Percentiles rank a stretch among this genome's conserved stretches.
Conservation (phyloP, 2,888 invertebrate species). For the Heliconius erato region DNA sequence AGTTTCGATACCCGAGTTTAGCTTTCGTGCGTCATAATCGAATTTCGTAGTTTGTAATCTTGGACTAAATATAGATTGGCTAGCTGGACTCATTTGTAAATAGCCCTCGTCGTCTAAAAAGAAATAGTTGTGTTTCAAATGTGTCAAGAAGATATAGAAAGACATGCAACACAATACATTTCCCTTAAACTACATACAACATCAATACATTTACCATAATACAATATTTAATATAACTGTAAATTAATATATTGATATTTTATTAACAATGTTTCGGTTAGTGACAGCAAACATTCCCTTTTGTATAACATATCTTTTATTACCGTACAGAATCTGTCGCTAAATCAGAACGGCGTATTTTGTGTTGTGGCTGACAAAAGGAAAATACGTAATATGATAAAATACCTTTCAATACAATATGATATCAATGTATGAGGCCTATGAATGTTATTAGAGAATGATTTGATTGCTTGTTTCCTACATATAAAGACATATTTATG, state of each 20-base stretch:
- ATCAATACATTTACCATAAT: conserved; percentile 10
- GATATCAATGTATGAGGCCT: background rate
- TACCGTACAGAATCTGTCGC: conserved; percentile 61
- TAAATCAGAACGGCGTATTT: conserved; percentile 69
- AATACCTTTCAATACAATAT: conserved; percentile 30
- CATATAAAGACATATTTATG: background rate
- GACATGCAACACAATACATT: conserved; percentile 29
- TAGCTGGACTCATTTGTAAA: conserved; percentile 86
- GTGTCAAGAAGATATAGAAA: background rate
- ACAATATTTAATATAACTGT: background rate
- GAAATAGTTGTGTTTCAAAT: background rate
- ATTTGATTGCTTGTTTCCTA: background rate
- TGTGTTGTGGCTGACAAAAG: conserved; percentile 72
- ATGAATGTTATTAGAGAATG: background rate
- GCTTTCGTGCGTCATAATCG: conserved; percentile 80
- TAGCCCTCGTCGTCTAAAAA: conserved; percentile 85
- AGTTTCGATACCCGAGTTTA: conserved; percentile 63
- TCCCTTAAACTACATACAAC: conserved; percentile 1
- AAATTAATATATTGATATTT: background rate
- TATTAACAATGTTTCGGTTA: conserved; percentile 42
- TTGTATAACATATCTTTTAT: conserved; percentile 51
- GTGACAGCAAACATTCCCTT: conserved; percentile 53
- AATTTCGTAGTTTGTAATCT: conserved; percentile 78
- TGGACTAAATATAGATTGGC: conserved; percentile 85
- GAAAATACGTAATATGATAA: conserved; percentile 55